These are phyloP conservation scores for Tragulus kanchil DNA, from an alignment of 2,113 vertebrate species.

Conservation along the genomic window DNA sequence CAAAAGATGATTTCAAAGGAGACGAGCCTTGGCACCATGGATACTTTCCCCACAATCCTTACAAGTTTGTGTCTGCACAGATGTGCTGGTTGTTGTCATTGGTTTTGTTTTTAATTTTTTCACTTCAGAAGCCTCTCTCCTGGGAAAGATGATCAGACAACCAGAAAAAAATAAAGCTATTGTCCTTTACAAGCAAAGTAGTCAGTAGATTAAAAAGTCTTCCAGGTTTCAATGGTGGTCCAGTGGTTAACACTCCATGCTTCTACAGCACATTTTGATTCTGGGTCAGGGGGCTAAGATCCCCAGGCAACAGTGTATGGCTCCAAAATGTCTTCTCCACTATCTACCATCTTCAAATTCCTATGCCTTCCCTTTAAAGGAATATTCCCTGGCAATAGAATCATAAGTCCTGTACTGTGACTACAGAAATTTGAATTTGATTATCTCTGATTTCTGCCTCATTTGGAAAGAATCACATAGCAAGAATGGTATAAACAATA, in stretches of 20 bases:
- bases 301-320: accelerated
- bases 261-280: neutral
- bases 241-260: neutral
- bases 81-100: neutral
- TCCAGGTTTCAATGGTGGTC: neutral
- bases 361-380: neutral
- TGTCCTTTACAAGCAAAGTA: neutral
- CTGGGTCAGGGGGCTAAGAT: neutral
- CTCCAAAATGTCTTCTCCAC: neutral
- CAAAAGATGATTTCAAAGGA: neutral
- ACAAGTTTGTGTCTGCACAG: neutral
- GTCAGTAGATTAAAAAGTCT: neutral
- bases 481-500: neutral
- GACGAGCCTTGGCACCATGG: neutral
- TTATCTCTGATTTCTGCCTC: neutral
- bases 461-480: neutral
- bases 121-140: neutral
- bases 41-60: neutral
- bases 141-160: neutral
- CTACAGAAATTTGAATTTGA: neutral
- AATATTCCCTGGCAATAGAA: neutral
- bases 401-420: neutral
- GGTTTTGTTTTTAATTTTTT: neutral
- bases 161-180: neutral
- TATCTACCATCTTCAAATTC: neutral